Conservation (phyloP, 2,797 vertebrate genomes). For the Lagocephalus sceleratus region DNA sequence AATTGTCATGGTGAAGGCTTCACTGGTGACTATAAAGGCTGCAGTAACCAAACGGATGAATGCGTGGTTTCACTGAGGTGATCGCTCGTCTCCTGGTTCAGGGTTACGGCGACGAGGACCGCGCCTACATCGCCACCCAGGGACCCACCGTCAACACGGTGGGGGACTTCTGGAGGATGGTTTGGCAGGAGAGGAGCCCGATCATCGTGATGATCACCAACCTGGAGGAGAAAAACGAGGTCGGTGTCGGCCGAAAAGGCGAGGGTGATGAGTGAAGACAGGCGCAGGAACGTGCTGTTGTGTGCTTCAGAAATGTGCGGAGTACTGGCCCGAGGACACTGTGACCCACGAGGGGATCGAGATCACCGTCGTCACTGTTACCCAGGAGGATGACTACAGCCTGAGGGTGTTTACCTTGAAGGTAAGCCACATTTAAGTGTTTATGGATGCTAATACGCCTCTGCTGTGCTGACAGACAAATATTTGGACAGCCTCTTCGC, state of each 20-base stretch:
- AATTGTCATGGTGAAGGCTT: too few species aligned
- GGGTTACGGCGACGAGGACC: slow-evolving; percentile 92
- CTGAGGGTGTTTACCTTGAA: slow-evolving; percentile 92
- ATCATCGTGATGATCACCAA: slow-evolving; percentile 99
- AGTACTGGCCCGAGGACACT: slow-evolving; percentile 96
- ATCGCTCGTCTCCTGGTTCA: slow-evolving; percentile 43
- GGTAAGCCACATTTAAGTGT: slow-evolving; percentile 70
- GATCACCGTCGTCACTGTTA: slow-evolving; percentile 86
- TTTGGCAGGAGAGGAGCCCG: slow-evolving; percentile 92
- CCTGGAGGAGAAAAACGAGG: slow-evolving; percentile 98
- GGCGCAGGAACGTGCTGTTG: background rate
- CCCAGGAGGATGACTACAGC: slow-evolving; percentile 95
- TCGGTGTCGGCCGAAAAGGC: slow-evolving; percentile 51
- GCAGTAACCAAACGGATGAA: too few species aligned
- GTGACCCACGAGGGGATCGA: slow-evolving; percentile 88
- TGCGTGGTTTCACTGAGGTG: too few species aligned
- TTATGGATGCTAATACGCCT: background rate
- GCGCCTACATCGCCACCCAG: slow-evolving; percentile 95
- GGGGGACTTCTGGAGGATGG: slow-evolving; percentile 98
- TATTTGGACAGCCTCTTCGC: too few species aligned
- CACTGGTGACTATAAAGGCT: too few species aligned
- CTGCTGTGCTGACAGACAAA: too few species aligned
- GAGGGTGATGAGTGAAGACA: background rate
- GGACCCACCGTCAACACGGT: slow-evolving; percentile 98
- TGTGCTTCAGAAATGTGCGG: slow-evolving; percentile 89